Evolutionary conservation across 2,113 vertebrate species (phyloP).

Genomic region (Athene cunicularia): DNA sequence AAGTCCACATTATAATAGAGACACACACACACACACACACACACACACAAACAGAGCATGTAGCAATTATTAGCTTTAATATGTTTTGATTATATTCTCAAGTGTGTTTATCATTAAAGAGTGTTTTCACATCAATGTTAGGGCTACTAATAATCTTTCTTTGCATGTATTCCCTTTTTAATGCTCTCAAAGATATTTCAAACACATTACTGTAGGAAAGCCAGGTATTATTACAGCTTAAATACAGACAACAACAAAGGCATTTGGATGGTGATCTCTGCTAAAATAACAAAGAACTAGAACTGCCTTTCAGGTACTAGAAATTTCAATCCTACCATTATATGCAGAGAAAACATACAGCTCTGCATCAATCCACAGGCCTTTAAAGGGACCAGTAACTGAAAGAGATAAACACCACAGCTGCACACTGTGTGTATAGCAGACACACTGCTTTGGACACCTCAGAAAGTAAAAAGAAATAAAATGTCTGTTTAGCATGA

Average conservation of each 20-base stretch:
- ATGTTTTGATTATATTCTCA: not conserved
- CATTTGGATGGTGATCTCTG: not conserved
- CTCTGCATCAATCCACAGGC: not conserved
- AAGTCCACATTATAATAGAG: not conserved
- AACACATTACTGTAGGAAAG: not conserved
- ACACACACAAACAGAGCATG: not conserved
- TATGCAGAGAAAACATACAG: not conserved
- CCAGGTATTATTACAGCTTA: not conserved
- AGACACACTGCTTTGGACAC: not conserved
- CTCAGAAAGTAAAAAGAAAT: not conserved
- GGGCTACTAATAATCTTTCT: not conserved
- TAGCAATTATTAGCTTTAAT: not conserved
- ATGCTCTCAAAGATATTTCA: not conserved
- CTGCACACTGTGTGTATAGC: accelerated
- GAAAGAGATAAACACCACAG: not conserved
- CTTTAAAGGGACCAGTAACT: not conserved
- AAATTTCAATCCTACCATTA: not conserved
- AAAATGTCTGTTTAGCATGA: not conserved
- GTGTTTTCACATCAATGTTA: not conserved
- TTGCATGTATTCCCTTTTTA: not conserved
- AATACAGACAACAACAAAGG: not conserved
- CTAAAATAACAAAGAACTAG: not conserved
- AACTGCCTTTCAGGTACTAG: not conserved
- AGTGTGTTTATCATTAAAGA: not conserved
- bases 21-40: not conserved